Evolutionary conservation across 2,888 invertebrate genomes (phyloP).

Genomic region (Dione juno): DNA sequence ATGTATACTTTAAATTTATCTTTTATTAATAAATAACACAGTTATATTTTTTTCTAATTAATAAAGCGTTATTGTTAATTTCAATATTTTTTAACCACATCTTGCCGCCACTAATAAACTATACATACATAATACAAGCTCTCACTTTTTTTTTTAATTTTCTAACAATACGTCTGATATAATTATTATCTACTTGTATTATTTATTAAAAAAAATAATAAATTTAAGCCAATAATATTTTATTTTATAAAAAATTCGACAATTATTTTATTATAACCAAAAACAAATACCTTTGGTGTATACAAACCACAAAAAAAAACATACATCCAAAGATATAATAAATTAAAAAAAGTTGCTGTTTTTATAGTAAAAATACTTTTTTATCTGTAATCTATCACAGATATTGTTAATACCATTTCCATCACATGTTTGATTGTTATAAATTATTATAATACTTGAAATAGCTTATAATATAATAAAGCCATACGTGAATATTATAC

Average conservation of each 20-base stretch:
- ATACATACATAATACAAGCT: slow-evolving; percentile 20
- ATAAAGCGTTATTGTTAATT: slow-evolving; percentile 19
- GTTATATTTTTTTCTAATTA: slow-evolving; percentile 7
- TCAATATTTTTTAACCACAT: slow-evolving; percentile 3
- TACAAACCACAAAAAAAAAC: slow-evolving; percentile 17
- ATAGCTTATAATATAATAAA: slow-evolving; percentile 4
- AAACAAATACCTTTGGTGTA: slow-evolving; percentile 6
- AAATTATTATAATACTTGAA: slow-evolving; percentile 7
- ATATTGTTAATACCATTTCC: slow-evolving; percentile 33
- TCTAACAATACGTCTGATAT: neutral
- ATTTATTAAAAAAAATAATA: neutral
- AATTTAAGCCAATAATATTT: neutral
- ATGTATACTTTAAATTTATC: neutral
- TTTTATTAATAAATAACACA: slow-evolving; percentile 10
- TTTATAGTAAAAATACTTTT: slow-evolving; percentile 8
- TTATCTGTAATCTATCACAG: slow-evolving; percentile 35
- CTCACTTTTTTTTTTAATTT: neutral
- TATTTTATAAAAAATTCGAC: neutral
- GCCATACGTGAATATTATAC: neutral
- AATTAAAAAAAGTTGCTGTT: slow-evolving; percentile 15
- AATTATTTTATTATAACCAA: neutral
- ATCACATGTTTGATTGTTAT: slow-evolving; percentile 5
- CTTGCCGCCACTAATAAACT: slow-evolving; percentile 2
- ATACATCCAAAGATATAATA: neutral
- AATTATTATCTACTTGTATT: neutral